A percentile compares a stretch with the other conserved stretches of the same genome.
Conservation (phyloP, 2,888 invertebrate genomes). For the Notodonta dromedarius region DNA sequence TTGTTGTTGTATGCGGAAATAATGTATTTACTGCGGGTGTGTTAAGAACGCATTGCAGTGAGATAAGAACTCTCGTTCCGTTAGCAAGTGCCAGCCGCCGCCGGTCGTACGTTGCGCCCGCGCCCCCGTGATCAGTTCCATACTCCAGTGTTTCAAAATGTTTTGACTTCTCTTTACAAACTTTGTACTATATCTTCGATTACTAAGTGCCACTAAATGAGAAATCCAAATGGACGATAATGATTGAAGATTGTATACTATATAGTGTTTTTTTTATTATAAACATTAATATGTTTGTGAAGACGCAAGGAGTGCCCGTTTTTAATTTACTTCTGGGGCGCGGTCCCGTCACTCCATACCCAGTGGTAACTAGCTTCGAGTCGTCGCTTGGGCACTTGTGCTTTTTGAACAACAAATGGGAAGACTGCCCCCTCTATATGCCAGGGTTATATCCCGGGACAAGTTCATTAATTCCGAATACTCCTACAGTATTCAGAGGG, state of each 20-base stretch:
- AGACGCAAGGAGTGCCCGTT: background rate
- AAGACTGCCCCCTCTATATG: slow-evolving; percentile 15
- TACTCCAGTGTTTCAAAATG: background rate
- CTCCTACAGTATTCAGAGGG: background rate
- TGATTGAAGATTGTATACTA: background rate
- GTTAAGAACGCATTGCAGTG: background rate
- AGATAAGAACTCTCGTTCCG: slow-evolving; percentile 3
- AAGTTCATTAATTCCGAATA: background rate
- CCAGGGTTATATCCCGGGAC: background rate
- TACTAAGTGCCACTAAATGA: background rate
- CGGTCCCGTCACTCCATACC: slow-evolving; percentile 12
- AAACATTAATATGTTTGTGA: slow-evolving; percentile 4
- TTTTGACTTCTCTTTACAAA: background rate
- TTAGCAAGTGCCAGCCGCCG: background rate
- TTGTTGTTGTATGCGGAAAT: slow-evolving; percentile 4
- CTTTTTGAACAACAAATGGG: slow-evolving; percentile 24
- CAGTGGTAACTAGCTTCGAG: slow-evolving; percentile 17
- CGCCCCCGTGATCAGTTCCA: background rate
- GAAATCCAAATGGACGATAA: background rate
- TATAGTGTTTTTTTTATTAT: background rate
- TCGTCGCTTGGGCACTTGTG: slow-evolving; percentile 14
- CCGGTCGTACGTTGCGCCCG: background rate
- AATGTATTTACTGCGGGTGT: slow-evolving; percentile 5
- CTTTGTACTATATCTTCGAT: too few species aligned
- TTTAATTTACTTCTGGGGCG: slow-evolving; percentile 2